phyloP scores from a whole-genome alignment of 1,140 invertebrate species.

The Scaptodrosophila lebanonensis region DNA sequence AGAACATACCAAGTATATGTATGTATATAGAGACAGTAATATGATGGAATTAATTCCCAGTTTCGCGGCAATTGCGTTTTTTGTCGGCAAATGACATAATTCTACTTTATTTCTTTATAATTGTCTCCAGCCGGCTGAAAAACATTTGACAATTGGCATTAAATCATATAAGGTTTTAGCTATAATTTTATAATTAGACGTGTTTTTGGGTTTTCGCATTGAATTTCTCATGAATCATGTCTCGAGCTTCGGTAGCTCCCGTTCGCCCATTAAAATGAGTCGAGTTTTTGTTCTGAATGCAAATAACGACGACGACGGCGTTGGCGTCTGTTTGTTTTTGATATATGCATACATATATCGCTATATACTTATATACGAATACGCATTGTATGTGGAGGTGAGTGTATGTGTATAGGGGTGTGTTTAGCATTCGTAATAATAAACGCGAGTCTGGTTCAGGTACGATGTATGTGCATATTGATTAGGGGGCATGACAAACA shows the following conservation, averaged over 20 bases:
- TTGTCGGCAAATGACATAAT: slow-evolving; percentile 10
- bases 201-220: slow-evolving; percentile 3
- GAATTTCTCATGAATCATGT: slow-evolving; percentile 46
- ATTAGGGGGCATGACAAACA: slow-evolving; percentile 34
- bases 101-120: slow-evolving; percentile 54
- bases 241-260: too few species aligned
- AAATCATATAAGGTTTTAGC: slow-evolving; percentile 31
- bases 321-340: too few species aligned
- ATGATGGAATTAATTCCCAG: too few species aligned
- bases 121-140: slow-evolving; percentile 28
- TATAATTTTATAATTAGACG: slow-evolving; percentile 12
- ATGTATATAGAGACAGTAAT: too few species aligned
- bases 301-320: slow-evolving; percentile 14
- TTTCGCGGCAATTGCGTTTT: too few species aligned
- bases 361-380: not conserved
- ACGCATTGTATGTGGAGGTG: not conserved
- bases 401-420: not conserved
- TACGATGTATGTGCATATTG: slow-evolving; percentile 67
- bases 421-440: slow-evolving; percentile 34
- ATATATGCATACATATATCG: too few species aligned
- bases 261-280: too few species aligned
- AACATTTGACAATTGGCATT: slow-evolving; percentile 45
- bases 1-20: too few species aligned
- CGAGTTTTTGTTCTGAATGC: slow-evolving; percentile 25
- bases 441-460: slow-evolving; percentile 38